A percentile compares a stretch with the other conserved stretches of the same genome.
Evolutionary conservation across 2,113 vertebrate genomes (phyloP).

Genomic region (Melanotaenia duboulayi): DNA sequence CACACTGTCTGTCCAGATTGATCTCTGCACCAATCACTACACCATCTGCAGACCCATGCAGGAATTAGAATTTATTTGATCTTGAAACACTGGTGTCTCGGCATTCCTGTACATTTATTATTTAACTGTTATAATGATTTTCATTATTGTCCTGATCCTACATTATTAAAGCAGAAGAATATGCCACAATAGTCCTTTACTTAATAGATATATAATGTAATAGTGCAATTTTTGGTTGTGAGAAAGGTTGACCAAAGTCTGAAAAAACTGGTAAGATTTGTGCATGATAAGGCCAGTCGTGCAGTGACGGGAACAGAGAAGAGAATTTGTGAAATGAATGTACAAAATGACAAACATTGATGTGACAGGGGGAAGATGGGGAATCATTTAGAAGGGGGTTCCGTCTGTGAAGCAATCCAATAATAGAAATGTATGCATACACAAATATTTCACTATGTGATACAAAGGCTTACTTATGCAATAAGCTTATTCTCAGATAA

Average conservation of each 20-base stretch:
- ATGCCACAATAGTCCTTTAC: conserved; percentile 10
- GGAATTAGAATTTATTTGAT: conserved; percentile 12
- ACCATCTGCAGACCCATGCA: neutral
- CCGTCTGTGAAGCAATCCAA: conserved; percentile 57
- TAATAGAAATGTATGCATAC: conserved; percentile 45
- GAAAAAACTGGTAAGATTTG: conserved; percentile 14
- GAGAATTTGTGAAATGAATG: conserved; percentile 47
- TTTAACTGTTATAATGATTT: conserved; percentile 13
- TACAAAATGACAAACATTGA: conserved; percentile 51
- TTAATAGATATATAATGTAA: conserved; percentile 20
- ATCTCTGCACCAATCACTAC: conserved; percentile 50
- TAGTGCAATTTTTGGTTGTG: conserved; percentile 19
- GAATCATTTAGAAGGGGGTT: conserved; percentile 73
- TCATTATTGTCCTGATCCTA: neutral
- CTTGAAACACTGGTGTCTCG: neutral
- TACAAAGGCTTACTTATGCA: neutral
- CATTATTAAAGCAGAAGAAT: conserved; percentile 12
- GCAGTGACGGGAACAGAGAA: conserved; percentile 21
- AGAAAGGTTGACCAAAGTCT: neutral
- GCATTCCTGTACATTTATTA: conserved; percentile 3
- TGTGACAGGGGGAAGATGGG: conserved; percentile 56
- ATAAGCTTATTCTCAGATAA: neutral
- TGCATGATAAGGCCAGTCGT: conserved; percentile 6
- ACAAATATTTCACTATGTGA: conserved; percentile 28
- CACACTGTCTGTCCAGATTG: conserved; percentile 57